Percentiles rank a stretch among this genome's conserved stretches.
These are phyloP conservation scores for Bujurquina vittata DNA, from an alignment of 2,113 vertebrate genomes.

Conservation along the genomic window DNA sequence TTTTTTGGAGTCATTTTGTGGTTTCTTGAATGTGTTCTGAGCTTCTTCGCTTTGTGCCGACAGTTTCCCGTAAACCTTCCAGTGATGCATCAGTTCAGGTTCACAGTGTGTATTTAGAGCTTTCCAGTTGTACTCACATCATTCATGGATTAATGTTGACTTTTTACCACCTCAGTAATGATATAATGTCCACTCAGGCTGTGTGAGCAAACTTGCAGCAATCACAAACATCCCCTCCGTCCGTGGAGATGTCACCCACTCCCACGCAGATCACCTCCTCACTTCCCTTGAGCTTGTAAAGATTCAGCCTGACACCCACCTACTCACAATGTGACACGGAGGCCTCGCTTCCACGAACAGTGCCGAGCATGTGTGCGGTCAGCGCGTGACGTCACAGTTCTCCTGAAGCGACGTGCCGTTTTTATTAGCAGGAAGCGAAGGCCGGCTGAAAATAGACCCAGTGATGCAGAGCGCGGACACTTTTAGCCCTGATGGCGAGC, in stretches of 20 bases:
- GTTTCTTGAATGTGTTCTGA: neutral
- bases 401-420: conserved; percentile 21
- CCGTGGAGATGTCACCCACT: conserved; percentile 2
- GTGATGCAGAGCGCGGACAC: conserved; percentile 30
- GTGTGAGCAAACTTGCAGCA: neutral
- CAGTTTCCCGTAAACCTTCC: neutral
- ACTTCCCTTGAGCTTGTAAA: conserved; percentile 10
- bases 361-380: neutral
- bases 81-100: neutral
- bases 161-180: neutral
- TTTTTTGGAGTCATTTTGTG: rapidly evolving
- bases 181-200: neutral
- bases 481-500: conserved; percentile 49
- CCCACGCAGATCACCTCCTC: conserved; percentile 32
- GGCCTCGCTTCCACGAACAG: neutral
- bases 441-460: conserved; percentile 50
- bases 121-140: neutral
- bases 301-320: conserved; percentile 33
- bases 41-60: neutral
- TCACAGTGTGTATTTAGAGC: rapidly evolving
- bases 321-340: conserved; percentile 38
- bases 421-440: conserved; percentile 37
- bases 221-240: neutral
- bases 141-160: neutral
- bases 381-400: neutral